These are phyloP conservation scores for Coptodon bakossiorum DNA, from an alignment of 2,113 vertebrate species.

Conservation along the genomic window DNA sequence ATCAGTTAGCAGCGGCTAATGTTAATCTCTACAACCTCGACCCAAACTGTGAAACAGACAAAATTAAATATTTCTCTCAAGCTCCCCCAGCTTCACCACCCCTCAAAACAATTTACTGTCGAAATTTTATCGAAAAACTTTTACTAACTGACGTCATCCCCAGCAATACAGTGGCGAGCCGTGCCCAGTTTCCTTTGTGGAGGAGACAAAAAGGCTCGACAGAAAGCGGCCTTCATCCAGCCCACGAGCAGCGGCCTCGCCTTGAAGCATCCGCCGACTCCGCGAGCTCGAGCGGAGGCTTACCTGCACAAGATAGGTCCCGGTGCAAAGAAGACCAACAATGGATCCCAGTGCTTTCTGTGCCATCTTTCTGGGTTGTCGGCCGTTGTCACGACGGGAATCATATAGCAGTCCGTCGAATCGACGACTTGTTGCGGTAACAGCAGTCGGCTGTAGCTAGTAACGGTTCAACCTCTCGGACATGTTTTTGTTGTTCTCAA, in stretches of 20 bases:
- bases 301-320: slow-evolving; percentile 75
- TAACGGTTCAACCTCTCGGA: neutral
- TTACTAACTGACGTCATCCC: slow-evolving; percentile 50
- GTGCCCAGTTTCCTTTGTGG: slow-evolving; percentile 59
- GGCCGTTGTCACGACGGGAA: slow-evolving; percentile 47
- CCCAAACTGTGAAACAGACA: neutral
- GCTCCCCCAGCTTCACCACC: accelerated
- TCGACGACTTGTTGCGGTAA: neutral
- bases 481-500: slow-evolving; percentile 61
- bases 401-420: slow-evolving; percentile 53
- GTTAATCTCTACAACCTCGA: slow-evolving; percentile 10
- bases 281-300: slow-evolving; percentile 27
- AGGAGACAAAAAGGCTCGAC: slow-evolving; percentile 57
- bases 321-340: slow-evolving; percentile 72
- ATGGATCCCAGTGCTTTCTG: slow-evolving; percentile 74
- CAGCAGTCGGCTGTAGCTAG: neutral
- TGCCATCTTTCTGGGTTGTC: slow-evolving; percentile 70
- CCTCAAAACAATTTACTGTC: neutral
- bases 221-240: slow-evolving; percentile 64
- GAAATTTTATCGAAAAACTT: slow-evolving; percentile 38
- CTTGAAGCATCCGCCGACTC: neutral
- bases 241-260: slow-evolving; percentile 56
- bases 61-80: neutral
- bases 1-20: slow-evolving; percentile 53
- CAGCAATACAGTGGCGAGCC: neutral